Conservation (phyloP, 1,140 invertebrate species). For the Calephelis virginiensis region DNA sequence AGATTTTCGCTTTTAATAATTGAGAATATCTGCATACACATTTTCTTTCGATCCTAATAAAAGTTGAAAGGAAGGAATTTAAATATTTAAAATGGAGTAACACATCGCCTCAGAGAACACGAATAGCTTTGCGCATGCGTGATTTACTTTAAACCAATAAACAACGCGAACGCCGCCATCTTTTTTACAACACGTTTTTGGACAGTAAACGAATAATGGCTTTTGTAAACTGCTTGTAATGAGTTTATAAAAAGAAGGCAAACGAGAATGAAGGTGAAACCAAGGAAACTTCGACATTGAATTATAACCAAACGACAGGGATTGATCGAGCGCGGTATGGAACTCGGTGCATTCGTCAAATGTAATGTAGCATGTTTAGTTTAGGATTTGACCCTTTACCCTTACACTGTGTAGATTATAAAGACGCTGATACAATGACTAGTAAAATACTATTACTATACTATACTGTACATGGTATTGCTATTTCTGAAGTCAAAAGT, state of each 20-base stretch:
- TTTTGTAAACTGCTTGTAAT: slow-evolving; percentile 16
- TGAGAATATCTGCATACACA: no score
- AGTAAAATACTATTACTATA: no score
- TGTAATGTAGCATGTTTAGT: slow-evolving; percentile 9
- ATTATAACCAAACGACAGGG: slow-evolving; percentile 13
- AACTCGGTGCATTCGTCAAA: slow-evolving; percentile 12
- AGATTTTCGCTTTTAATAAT: no score
- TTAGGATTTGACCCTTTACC: slow-evolving; percentile 13
- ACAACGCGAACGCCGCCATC: not conserved
- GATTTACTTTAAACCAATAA: not conserved
- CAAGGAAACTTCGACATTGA: slow-evolving; percentile 16
- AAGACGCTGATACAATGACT: not conserved
- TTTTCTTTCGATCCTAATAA: no score
- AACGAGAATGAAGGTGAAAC: slow-evolving; percentile 15
- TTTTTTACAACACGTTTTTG: slow-evolving; percentile 2
- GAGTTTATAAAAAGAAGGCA: slow-evolving; percentile 16
- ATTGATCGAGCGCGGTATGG: slow-evolving; percentile 1
- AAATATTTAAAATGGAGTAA: slow-evolving; percentile 1
- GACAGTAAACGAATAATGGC: slow-evolving; percentile 3
- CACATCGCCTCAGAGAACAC: not conserved
- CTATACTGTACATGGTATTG: no score
- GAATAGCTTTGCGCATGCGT: slow-evolving; percentile 4
- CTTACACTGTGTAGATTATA: slow-evolving; percentile 8
- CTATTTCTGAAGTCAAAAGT: no score
- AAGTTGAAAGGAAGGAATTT: no score